Conservation (phyloP, 2,888 invertebrate genomes). For the Oscheius sp. region DNA sequence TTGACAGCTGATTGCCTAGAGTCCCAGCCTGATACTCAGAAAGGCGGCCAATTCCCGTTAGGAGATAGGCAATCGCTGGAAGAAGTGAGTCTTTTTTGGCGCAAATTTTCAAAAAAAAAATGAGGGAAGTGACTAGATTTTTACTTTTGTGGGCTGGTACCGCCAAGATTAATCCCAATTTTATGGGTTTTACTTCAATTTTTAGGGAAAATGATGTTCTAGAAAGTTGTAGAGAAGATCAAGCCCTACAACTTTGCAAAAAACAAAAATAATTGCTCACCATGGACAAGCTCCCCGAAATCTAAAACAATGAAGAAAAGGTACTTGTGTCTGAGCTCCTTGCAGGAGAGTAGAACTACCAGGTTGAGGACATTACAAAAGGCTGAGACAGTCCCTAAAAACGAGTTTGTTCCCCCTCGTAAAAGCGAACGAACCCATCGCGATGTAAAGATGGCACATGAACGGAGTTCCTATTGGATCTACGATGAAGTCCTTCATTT, state of each 20-base stretch:
- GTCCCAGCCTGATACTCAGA: not conserved
- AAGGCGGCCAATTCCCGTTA: conserved; percentile 40
- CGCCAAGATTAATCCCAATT: too few species aligned
- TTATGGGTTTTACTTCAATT: too few species aligned
- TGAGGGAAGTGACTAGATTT: too few species aligned
- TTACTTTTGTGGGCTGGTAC: too few species aligned
- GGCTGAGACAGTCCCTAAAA: not conserved
- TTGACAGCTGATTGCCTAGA: not conserved
- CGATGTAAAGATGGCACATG: conserved; percentile 16
- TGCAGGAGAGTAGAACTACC: not conserved
- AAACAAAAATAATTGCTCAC: not conserved
- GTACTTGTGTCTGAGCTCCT: conserved; percentile 10
- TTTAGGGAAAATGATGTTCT: too few species aligned
- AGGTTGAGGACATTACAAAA: conserved; percentile 12
- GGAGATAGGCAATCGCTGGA: conserved; percentile 45
- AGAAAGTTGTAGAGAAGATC: too few species aligned
- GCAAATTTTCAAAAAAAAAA: not conserved
- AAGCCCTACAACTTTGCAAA: not conserved
- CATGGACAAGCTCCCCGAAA: conserved; percentile 20
- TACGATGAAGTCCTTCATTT: too few species aligned
- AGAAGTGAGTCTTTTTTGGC: too few species aligned
- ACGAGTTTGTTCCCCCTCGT: not conserved
- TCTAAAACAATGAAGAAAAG: conserved; percentile 15
- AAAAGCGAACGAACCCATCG: not conserved
- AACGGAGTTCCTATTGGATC: conserved; percentile 19